These are phyloP conservation scores for Nematostella vectensis DNA, from an alignment of 92 coral and sea anemone genomes.

Conservation along the genomic window DNA sequence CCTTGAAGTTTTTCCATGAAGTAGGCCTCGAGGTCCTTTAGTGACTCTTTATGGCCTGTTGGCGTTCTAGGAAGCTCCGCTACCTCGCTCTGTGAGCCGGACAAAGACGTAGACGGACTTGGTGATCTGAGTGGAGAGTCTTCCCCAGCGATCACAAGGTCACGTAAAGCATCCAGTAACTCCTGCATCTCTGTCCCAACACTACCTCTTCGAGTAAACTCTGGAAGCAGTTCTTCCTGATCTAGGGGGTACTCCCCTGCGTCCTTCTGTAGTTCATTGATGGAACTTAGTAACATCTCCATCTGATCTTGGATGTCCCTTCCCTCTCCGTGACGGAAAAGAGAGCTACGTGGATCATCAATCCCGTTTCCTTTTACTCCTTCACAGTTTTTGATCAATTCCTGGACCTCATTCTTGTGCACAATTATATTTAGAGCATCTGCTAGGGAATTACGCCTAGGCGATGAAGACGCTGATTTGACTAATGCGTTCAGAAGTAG, in stretches of 20 bases:
- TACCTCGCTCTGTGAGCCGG: conserved; percentile 4
- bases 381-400: conserved; percentile 11
- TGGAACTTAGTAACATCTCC: conserved; percentile 19
- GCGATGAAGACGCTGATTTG: conserved; percentile 5
- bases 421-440: conserved; percentile 19
- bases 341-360: background rate
- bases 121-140: conserved; percentile 18
- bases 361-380: background rate
- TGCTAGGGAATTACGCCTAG: conserved; percentile 11
- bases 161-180: conserved; percentile 31
- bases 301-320: conserved; percentile 11
- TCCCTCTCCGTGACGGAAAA: background rate
- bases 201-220: conserved; percentile 18
- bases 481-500: conserved; percentile 23
- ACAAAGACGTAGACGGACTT: conserved; percentile 1
- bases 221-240: conserved; percentile 3
- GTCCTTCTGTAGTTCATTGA: conserved; percentile 17
- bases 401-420: conserved; percentile 23
- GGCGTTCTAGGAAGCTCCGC: background rate
- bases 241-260: conserved; percentile 3
- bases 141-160: conserved; percentile 11
- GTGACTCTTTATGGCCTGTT: conserved; percentile 44
- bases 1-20: conserved; percentile 61
- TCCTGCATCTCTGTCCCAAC: conserved; percentile 46
- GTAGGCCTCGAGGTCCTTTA: conserved; percentile 69